A percentile compares a stretch with the other conserved stretches of the same genome.
Conservation (phyloP, 1,140 invertebrate genomes). For the Portunus trituberculatus region DNA sequence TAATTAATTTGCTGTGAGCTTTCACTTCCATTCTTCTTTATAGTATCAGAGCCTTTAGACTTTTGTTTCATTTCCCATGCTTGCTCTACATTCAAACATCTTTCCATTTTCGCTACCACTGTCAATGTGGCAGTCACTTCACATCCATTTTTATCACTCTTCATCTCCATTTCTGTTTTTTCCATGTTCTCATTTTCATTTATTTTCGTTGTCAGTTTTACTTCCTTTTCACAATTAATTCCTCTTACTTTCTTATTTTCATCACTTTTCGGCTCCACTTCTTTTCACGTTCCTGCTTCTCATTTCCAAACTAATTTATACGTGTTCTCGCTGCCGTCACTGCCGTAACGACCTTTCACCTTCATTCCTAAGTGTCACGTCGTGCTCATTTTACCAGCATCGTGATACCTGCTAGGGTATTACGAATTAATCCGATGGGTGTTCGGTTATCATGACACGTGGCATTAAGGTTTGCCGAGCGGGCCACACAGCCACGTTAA, state of each 20-base stretch:
- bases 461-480: neutral
- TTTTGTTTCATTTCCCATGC: neutral
- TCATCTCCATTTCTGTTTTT: neutral
- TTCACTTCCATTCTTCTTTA: neutral
- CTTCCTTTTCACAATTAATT: neutral
- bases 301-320: neutral
- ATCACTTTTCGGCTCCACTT: neutral
- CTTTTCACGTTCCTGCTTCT: neutral
- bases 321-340: neutral
- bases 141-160: neutral
- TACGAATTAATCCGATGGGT: neutral
- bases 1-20: too few species aligned
- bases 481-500: too few species aligned
- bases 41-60: neutral
- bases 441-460: neutral
- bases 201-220: neutral
- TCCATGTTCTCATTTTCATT: neutral
- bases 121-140: neutral
- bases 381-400: neutral
- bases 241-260: neutral
- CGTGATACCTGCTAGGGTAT: neutral
- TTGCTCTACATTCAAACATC: neutral
- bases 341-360: neutral
- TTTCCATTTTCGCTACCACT: neutral
- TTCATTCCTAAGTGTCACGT: neutral